Base-by-base conservation (phyloP, 2,113 vertebrate genomes). In the Etheostoma cragini region DNA sequence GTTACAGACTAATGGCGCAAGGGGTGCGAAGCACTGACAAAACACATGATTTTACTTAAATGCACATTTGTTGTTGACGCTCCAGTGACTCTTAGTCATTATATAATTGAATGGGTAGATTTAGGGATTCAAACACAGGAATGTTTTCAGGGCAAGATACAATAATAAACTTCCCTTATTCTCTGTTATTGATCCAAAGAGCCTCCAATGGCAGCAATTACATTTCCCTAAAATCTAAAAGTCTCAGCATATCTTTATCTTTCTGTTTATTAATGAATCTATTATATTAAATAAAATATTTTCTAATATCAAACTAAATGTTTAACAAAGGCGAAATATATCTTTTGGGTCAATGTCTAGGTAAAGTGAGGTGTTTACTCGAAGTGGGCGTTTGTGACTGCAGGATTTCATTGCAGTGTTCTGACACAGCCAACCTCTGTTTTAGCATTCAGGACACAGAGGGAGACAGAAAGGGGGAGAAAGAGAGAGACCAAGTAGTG, bases 371-470 rank as follows among this genome's bases (percentile, higher is more conserved):
- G 64, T 78, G 77, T 86, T 88, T 77, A 66, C 62, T 87, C 15
- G 30, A 62, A 78, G 78, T 80, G 83, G 82, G 75, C n/a, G 63
- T 85, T 78, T 64, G 84, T 74, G 81, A 88, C 90, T 88, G 89
- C 91, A 87, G 88, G 83, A 87, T 89, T 84, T 87, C 81, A 80
- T 87, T 88, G 90, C 92, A 58, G 88, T 88, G 81, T 78, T 91
- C 83, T 81, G 72, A 85, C 79, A 88, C 81, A 88, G 81, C 89
- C 73, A 84, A 54, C 78, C 83, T 68, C 88, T 82, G 76, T 78
- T 91, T 92, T 90, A 88, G 82, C 89, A 91, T 94, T 92, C 91
- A 88, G 87, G 84, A 85, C 91, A 91, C 89, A 87, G 77, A 81
- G 75, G 75, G 80, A 77, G 68, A 66, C 49, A 10, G 71, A 79